Percentiles rank a stretch among this genome's conserved stretches.
Evolutionary conservation across 2,888 invertebrate species (phyloP).

Genomic region (Lycophotia porphyrea): DNA sequence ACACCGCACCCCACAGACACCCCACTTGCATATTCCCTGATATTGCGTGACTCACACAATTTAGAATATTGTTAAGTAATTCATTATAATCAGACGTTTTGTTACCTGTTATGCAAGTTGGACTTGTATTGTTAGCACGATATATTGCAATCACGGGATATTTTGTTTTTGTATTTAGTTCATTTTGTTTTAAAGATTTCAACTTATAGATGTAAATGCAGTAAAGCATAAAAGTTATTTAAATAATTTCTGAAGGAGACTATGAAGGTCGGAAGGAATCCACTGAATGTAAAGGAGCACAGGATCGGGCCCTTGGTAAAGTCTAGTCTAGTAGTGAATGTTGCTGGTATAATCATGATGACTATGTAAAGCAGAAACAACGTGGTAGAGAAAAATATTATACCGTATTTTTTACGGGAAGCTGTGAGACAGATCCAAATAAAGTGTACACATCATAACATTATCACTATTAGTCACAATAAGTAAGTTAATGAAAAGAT

Average conservation of each 20-base stretch:
- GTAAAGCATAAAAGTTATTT: not conserved
- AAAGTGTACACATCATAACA: not conserved
- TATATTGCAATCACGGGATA: not conserved
- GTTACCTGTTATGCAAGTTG: conserved; percentile 42
- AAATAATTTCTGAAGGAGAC: not conserved
- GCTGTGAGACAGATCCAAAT: not conserved
- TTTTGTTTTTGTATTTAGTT: not conserved
- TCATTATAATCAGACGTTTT: conserved; percentile 49
- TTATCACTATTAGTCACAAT: not conserved
- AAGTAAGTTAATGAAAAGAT: not conserved
- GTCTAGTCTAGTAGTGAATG: not conserved
- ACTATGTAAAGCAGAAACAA: not conserved
- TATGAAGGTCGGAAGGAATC: not conserved
- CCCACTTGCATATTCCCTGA: conserved; percentile 23
- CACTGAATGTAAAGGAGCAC: not conserved
- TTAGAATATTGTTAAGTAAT: conserved; percentile 46
- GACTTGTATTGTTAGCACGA: conserved; percentile 30
- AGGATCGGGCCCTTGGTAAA: not conserved
- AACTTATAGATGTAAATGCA: no score
- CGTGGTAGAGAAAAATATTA: not conserved
- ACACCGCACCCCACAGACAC: conserved; percentile 26
- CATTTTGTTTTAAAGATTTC: not conserved
- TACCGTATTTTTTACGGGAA: not conserved
- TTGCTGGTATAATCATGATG: not conserved
- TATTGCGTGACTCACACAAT: conserved; percentile 56